phyloP scores from a whole-genome alignment of 2,797 vertebrate genomes.

The Danio kyathit region DNA sequence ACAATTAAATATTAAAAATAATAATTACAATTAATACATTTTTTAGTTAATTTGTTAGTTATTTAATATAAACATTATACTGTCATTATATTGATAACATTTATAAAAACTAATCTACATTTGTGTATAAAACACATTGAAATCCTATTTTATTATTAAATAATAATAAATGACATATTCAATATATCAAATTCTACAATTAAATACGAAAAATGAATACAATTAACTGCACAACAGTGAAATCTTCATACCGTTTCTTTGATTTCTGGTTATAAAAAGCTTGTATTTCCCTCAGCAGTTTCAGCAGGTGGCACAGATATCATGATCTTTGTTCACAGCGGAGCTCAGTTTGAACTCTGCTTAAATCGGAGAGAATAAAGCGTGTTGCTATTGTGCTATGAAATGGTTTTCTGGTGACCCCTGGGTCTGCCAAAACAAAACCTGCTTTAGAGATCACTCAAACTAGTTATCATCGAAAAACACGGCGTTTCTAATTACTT shows the following conservation, averaged over 20 bases:
- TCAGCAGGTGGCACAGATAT: background rate
- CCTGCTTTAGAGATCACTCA: background rate
- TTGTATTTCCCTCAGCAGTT: background rate
- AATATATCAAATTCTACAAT: no score
- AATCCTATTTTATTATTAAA: no score
- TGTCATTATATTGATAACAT: no score
- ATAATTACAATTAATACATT: no score
- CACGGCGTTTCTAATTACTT: constrained; percentile 8
- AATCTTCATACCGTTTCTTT: background rate
- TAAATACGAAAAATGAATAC: no score
- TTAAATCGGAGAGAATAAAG: constrained; percentile 11
- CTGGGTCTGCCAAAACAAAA: constrained; percentile 26
- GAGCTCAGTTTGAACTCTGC: background rate
- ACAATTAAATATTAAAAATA: no score
- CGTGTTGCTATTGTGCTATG: background rate
- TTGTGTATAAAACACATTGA: no score
- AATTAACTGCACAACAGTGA: no score
- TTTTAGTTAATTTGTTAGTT: no score
- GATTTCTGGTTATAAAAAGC: background rate
- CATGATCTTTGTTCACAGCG: background rate
- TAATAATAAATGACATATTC: no score
- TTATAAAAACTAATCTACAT: no score
- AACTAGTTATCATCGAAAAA: background rate
- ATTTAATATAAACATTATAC: no score
- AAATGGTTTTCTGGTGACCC: constrained; percentile 22